Evolutionary conservation across 2,797 vertebrate species (phyloP), one percentile per base, ranked within the genome.

Genomic region (Masticophis lateralis): DNA sequence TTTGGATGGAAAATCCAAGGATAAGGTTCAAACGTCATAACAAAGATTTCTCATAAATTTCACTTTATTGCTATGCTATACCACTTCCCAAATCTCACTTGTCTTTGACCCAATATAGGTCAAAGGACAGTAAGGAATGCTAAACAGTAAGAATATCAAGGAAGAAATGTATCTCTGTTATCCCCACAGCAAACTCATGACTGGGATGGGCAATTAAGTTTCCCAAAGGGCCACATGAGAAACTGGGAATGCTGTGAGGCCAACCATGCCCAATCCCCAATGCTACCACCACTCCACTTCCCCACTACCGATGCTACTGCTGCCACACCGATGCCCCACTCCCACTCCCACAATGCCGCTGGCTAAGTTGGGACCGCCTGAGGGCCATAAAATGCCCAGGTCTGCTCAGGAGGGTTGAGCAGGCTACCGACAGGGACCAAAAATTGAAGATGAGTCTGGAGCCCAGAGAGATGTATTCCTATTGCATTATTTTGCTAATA

Each of bases 291-390:
- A 37, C 16, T 18, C n/a, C 66, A 37, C 7, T 74, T 74, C 66
- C n/a, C n/a, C 14, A 18, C 14, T n/a, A 8, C 14, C n/a, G 0
- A 66, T 0, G 6, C 25, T 27, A 2, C 1, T 27, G 60, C 60
- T 11, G 25, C 60, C 25, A 61, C 60, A 61, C 25, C 3, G 11
- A 63, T 63, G 11, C 27, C 61, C 27, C 12, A 3, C 11, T 11
- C 4, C 61, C 28, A 13, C 28, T n/a, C n/a, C n/a, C n/a, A n/a
- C 61, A 66, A 28, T 66, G 28, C 12, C 0, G 4, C 66, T 37
- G 66, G 66, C 14, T 32, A 37, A 20, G 14, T 74, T 74, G 66
- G 16, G 16, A 3, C 16, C 2, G 0, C n/a, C 66, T 37, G 32
- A 74, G 7, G 1, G 32, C 16, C 0, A 7, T 74, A 74, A 74